Evolutionary conservation across 2,113 vertebrate species (phyloP).

Genomic region (Ictidomys tridecemlineatus): DNA sequence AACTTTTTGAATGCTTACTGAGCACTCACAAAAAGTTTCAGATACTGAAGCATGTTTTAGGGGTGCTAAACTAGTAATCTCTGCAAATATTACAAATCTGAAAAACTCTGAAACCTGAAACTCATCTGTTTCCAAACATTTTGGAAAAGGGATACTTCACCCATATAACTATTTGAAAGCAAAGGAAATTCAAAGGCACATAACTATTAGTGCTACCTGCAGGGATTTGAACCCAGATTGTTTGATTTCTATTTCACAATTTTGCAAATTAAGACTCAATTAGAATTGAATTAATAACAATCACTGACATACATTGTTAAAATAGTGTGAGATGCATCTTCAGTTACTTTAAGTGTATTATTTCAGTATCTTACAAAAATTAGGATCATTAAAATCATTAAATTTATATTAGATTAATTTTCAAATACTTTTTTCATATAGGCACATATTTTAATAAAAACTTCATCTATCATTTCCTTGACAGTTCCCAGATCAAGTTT

Average conservation of each 20-base stretch:
- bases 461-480: background rate
- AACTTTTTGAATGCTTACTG: background rate
- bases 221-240: background rate
- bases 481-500: conserved; percentile 32
- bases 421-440: background rate
- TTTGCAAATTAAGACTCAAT: background rate
- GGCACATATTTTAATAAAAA: background rate
- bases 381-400: background rate
- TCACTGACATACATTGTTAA: background rate
- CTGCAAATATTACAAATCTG: background rate
- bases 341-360: background rate
- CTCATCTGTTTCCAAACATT: background rate
- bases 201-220: background rate
- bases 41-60: background rate
- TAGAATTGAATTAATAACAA: background rate
- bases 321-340: background rate
- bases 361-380: background rate
- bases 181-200: background rate
- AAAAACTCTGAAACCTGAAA: background rate
- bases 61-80: background rate
- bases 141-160: background rate
- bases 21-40: background rate
- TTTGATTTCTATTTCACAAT: background rate
- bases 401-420: conserved; percentile 38
- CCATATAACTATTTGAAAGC: background rate